Percentiles rank a stretch among this genome's conserved stretches.
These are phyloP conservation scores for Dasypogon diadema DNA, from an alignment of 2,888 invertebrate species.

Conservation along the genomic window DNA sequence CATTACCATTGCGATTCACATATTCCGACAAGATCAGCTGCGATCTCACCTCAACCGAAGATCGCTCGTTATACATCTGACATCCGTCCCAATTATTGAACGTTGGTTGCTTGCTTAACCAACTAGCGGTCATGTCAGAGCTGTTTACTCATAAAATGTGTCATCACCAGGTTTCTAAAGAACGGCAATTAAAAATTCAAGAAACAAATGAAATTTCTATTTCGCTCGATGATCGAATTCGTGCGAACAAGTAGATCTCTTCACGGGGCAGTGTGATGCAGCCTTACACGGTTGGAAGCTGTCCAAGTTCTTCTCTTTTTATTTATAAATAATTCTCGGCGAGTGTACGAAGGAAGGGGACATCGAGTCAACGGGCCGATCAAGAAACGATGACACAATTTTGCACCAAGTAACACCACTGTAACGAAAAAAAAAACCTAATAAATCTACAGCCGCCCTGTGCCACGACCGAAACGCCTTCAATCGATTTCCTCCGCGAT, in stretches of 20 bases:
- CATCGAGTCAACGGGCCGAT: no score
- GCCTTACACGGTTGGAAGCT: slow-evolving; percentile 1
- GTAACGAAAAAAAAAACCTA: not conserved
- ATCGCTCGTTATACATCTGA: no score
- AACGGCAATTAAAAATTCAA: slow-evolving; percentile 14
- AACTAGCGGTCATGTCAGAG: no score
- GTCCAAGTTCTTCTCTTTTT: not conserved
- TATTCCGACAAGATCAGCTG: no score
- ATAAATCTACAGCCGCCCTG: not conserved
- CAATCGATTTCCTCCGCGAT: slow-evolving; percentile 23
- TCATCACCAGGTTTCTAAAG: slow-evolving; percentile 27
- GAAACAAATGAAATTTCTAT: slow-evolving; percentile 20
- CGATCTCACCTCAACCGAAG: no score
- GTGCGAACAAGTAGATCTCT: not conserved
- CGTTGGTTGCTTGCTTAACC: no score
- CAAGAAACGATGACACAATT: not conserved
- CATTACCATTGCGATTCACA: no score
- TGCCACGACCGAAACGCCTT: slow-evolving; percentile 2
- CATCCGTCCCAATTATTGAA: no score
- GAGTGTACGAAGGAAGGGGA: no score
- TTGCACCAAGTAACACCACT: not conserved
- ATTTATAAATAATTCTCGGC: not conserved
- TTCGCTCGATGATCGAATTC: slow-evolving; percentile 29
- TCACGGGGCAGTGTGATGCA: not conserved
- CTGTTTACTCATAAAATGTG: not conserved